phyloP scores from a whole-genome alignment of 2,888 invertebrate genomes.

The Empis stercorea region DNA sequence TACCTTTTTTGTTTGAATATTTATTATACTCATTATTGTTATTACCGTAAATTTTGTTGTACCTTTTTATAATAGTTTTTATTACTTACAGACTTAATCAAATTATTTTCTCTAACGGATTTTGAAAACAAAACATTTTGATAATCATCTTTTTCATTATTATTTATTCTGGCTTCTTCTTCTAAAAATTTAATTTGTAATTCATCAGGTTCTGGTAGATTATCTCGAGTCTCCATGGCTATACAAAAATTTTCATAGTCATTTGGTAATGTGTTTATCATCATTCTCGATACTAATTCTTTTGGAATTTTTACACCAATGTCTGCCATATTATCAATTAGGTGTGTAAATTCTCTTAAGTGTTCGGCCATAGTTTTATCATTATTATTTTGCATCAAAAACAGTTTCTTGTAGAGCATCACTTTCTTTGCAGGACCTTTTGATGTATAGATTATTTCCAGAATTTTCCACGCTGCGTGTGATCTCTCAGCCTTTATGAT shows the following conservation, averaged over 20 bases:
- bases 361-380: conserved; percentile 4
- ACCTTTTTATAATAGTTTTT: no score
- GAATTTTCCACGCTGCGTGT: background rate
- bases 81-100: no score
- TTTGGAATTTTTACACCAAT: conserved; percentile 5
- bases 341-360: conserved; percentile 1
- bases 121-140: conserved; percentile 3
- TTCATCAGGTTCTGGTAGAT: background rate
- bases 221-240: conserved; percentile 7
- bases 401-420: conserved; percentile 6
- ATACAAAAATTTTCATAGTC: conserved; percentile 6
- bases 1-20: no score
- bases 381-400: conserved; percentile 4
- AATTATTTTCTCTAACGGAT: no score
- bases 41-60: no score
- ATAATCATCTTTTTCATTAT: background rate
- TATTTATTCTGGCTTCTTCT: conserved; percentile 3
- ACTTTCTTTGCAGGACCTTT: conserved; percentile 5
- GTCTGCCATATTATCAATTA: conserved; percentile 4
- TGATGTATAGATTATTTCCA: conserved; percentile 1
- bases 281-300: conserved; percentile 7
- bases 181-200: conserved; percentile 5
- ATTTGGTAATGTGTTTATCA: conserved; percentile 6
- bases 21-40: no score
- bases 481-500: background rate